Base-by-base conservation (phyloP, 2,888 invertebrate species). In the Catocala nupta region DNA sequence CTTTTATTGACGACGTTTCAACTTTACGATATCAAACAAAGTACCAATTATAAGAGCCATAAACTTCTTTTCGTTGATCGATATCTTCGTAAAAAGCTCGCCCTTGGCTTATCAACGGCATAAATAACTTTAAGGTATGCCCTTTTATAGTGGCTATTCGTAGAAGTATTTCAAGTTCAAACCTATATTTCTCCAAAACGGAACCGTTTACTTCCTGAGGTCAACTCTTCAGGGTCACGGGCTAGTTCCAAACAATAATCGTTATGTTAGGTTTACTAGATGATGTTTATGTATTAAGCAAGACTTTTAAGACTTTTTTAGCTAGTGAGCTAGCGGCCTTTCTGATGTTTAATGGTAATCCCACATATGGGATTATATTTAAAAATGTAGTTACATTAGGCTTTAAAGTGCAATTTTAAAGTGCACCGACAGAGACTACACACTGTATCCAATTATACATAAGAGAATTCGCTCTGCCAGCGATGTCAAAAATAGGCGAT, bases 91-190 rank as follows among this genome's bases (percentile, higher is more conserved):
- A 50, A 44, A 16, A 51, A 43, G 16, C 25, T 39, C 11, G 59
- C 52, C 75, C 68, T 73, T 73, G 64, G 48, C 33, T 57, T 54
- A 13, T 39, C 25, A 57, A 61, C 59, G 63, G 7, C 33, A 34
- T 53, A 61, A 59, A 68, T 59, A 63, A 61, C 13, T 66, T 55
- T 54, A 9, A 50, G 11, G 13, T 11, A 25, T 51, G 50, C 45
- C 34, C 49, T 55, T 43, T 44, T 59, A 56, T 49, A 11, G 51
- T 12, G n/a, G 25, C 16, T 55, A 10, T 62, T 62, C 8, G 33
- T 11, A 10, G 44, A 33, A 52, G 39, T 50, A 52, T 51, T 56
- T 44, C 36, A 45, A 56, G 33, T 45, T 52, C 36, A 43, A 53
- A 49, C 11, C 11, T 39, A 44, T 55, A 16, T 42, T 39, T 50